Evolutionary conservation across 2,888 invertebrate species (phyloP).

Genomic region (Cantharis nigra): DNA sequence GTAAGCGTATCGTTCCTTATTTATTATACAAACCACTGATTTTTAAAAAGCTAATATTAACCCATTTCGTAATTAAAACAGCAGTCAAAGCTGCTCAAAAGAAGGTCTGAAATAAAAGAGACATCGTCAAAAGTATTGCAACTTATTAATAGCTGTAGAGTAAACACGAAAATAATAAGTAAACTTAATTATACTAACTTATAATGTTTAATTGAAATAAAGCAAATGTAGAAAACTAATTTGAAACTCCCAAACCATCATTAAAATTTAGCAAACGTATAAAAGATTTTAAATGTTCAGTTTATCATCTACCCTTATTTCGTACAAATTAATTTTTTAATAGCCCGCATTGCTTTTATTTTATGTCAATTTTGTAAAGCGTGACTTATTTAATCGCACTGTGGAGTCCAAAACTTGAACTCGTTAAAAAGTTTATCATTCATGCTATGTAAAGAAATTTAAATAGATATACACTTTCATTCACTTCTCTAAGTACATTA

Average conservation of each 20-base stretch:
- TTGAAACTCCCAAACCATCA: background rate
- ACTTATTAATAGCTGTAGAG: background rate
- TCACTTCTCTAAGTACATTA: background rate
- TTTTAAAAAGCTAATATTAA: background rate
- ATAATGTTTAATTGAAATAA: background rate
- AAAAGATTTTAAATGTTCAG: background rate
- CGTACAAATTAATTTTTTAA: background rate
- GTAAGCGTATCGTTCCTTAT: background rate
- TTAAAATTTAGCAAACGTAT: background rate
- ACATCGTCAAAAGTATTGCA: background rate
- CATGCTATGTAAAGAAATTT: conserved; percentile 9
- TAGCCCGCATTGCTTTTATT: conserved; percentile 4
- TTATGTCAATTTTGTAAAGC: conserved; percentile 3
- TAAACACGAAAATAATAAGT: background rate
- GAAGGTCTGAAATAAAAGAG: background rate
- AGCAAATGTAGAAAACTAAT: background rate
- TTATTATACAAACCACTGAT: background rate
- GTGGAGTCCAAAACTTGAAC: background rate
- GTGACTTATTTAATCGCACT: conserved; percentile 2
- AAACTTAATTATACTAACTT: background rate
- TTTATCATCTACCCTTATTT: background rate
- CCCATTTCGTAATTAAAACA: background rate
- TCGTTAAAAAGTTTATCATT: conserved; percentile 14
- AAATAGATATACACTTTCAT: background rate
- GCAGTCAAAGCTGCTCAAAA: background rate